Percentiles rank a stretch among this genome's conserved stretches.
phyloP scores from a whole-genome alignment of 23 tunicate genomes.

The Halocynthia aurantium region DNA sequence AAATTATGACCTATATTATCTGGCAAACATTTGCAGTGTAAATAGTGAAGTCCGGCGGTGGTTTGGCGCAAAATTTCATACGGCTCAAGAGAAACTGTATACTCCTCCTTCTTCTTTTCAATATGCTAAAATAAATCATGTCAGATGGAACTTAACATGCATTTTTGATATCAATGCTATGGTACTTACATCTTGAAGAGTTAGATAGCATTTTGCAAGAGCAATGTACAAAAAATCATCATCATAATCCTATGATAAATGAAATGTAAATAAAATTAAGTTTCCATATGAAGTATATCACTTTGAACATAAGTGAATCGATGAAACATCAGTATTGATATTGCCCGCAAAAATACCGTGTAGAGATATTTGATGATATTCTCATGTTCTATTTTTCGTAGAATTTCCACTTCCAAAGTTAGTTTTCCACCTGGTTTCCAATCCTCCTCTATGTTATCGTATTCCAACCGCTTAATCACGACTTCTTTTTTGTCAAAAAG shows the following conservation, averaged over 20 bases:
- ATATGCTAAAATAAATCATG: background rate
- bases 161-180: background rate
- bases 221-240: conserved; percentile 11
- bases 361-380: conserved; percentile 9
- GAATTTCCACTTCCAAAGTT: background rate
- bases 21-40: conserved; percentile 8
- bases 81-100: background rate
- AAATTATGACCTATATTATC: conserved; percentile 5
- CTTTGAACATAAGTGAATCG: background rate
- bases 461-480: no score
- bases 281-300: background rate
- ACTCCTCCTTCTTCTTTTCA: background rate
- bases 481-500: no score
- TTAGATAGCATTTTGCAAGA: background rate
- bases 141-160: no score
- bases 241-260: background rate
- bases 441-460: no score
- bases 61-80: conserved; percentile 8
- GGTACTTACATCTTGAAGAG: conserved; percentile 6
- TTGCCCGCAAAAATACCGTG: background rate
- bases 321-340: background rate
- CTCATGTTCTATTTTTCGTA: conserved; percentile 3
- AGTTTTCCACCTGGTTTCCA: no score
- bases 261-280: background rate
- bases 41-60: conserved; percentile 10